A percentile compares a stretch with the other conserved stretches of the same genome.
Conservation (phyloP, 92 coral and sea anemone genomes). For the Heteractis magnifica region DNA sequence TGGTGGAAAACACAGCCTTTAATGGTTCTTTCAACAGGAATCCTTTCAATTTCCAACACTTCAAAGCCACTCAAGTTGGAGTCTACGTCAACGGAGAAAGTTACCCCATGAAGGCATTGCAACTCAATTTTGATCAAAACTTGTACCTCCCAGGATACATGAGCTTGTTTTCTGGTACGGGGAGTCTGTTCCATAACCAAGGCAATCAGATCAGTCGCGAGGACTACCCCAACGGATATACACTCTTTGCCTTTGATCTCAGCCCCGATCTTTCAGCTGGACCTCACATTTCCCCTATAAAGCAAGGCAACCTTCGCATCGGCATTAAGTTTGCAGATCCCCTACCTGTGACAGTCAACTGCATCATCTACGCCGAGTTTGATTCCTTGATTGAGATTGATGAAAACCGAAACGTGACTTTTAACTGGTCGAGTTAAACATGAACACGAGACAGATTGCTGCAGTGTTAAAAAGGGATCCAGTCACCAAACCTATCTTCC, state of each 20-base stretch:
- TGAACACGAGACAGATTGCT: constrained; percentile 37
- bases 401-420: constrained; percentile 17
- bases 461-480: constrained; percentile 15
- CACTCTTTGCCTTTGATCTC: constrained; percentile 22
- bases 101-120: constrained; percentile 24
- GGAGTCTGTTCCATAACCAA: constrained; percentile 38
- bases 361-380: constrained; percentile 41
- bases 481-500: constrained; percentile 19
- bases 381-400: constrained; percentile 31
- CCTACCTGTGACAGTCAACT: constrained; percentile 38
- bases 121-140: constrained; percentile 16
- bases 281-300: constrained; percentile 39
- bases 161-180: constrained; percentile 27
- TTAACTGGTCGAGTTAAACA: constrained; percentile 29
- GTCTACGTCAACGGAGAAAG: constrained; percentile 34
- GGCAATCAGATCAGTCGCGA: constrained; percentile 43
- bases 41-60: background rate
- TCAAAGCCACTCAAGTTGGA: too few species aligned
- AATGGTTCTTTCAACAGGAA: constrained; percentile 31
- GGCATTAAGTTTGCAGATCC: constrained; percentile 38
- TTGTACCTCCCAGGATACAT: background rate
- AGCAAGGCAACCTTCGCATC: constrained; percentile 33
- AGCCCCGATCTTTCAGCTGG: constrained; percentile 30
- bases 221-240: constrained; percentile 44
- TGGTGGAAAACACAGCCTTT: constrained; percentile 29